Evolutionary conservation across 2,888 invertebrate species (phyloP).

Genomic region (Drosophila austrosaltans): DNA sequence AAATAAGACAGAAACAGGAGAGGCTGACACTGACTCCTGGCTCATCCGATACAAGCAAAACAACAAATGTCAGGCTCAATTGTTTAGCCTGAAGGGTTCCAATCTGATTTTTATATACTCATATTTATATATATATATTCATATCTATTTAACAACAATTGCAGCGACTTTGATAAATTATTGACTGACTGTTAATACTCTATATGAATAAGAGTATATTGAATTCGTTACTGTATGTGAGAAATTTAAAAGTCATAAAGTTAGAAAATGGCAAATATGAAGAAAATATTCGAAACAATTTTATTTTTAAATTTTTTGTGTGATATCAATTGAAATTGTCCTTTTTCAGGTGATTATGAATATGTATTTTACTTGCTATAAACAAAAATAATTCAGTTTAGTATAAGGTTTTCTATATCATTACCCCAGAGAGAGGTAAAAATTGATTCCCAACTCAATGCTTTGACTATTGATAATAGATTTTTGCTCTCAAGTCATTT

Average conservation of each 20-base stretch:
- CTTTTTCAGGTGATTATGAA: no score
- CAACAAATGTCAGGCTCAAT: constrained; percentile 49
- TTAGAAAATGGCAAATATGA: background rate
- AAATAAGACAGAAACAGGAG: constrained; percentile 39
- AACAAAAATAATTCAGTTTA: no score
- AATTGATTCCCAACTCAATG: no score
- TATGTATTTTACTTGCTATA: no score
- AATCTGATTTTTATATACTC: constrained; percentile 52
- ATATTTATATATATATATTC: constrained; percentile 6
- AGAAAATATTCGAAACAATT: no score
- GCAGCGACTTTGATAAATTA: constrained; percentile 48
- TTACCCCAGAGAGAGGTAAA: no score
- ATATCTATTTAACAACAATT: constrained; percentile 43
- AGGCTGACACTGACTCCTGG: background rate
- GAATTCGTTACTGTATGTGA: background rate
- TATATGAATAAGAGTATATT: constrained; percentile 6
- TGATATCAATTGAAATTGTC: no score
- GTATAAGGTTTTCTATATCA: no score
- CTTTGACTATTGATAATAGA: no score
- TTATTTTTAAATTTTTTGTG: no score
- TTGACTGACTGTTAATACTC: constrained; percentile 11
- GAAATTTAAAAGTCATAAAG: constrained; percentile 10
- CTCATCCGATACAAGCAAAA: constrained; percentile 28
- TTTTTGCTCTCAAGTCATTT: no score
- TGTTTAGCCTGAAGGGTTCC: constrained; percentile 37